Evolutionary conservation across 2,797 vertebrate species (phyloP).

Genomic region (Adelosebastes latens): DNA sequence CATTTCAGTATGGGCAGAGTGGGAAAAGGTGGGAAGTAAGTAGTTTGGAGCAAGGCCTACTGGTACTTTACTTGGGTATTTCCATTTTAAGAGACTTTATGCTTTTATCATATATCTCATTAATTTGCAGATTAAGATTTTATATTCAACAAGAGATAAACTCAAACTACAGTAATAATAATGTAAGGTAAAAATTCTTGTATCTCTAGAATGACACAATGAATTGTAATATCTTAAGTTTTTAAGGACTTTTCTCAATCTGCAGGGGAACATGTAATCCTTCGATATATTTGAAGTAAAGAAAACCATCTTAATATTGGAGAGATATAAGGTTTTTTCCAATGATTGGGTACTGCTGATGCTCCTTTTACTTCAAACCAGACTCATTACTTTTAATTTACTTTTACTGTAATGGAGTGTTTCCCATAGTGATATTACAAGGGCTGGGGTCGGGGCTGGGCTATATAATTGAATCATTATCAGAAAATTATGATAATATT

Average conservation of each 20-base stretch:
- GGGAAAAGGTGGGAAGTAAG: background rate
- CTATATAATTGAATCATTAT: background rate
- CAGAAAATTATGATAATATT: background rate
- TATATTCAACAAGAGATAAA: background rate
- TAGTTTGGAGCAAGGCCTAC: no score
- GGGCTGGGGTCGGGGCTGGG: background rate
- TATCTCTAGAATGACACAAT: background rate
- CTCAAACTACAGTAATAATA: background rate
- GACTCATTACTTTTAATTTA: background rate
- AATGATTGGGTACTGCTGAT: background rate
- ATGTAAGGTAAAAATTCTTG: background rate
- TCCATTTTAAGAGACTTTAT: background rate
- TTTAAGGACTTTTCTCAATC: background rate
- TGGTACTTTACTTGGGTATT: no score
- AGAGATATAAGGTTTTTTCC: no score
- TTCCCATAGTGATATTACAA: background rate
- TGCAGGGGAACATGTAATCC: background rate
- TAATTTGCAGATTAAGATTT: background rate
- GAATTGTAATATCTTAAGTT: no score
- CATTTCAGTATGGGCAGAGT: background rate
- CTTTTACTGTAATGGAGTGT: background rate
- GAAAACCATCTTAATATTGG: background rate
- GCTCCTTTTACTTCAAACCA: background rate
- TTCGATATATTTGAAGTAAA: background rate
- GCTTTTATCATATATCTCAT: background rate